phyloP scores from a whole-genome alignment of 1,140 invertebrate genomes.

The Daktulosphaira vitifoliae region DNA sequence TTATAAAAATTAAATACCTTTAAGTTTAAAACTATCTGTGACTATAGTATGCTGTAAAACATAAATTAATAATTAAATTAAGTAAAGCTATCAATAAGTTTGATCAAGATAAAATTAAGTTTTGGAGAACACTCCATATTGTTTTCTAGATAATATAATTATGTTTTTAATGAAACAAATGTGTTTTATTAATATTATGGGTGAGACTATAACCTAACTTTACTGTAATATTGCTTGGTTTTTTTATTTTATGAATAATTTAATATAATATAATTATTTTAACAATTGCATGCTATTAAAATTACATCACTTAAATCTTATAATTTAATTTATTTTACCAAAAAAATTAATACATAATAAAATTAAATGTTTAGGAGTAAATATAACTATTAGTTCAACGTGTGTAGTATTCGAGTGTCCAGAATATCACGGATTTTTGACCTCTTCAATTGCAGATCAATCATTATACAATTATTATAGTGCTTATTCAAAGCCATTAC shows the following conservation, averaged over 20 bases:
- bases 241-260: neutral
- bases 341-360: neutral
- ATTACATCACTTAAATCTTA: neutral
- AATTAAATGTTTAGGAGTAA: neutral
- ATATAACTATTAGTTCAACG: conserved; percentile 37
- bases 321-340: neutral
- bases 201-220: too few species aligned
- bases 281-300: neutral
- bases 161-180: too few species aligned
- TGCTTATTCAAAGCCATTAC: conserved; percentile 36
- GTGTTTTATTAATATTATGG: too few species aligned
- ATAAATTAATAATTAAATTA: too few species aligned
- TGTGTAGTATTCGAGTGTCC: conserved; percentile 39
- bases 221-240: too few species aligned
- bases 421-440: conserved; percentile 36
- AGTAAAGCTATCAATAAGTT: too few species aligned
- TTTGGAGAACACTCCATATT: too few species aligned
- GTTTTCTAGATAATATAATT: too few species aligned
- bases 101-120: too few species aligned
- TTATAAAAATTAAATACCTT: too few species aligned
- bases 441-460: neutral
- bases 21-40: too few species aligned
- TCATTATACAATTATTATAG: conserved; percentile 38
- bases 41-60: too few species aligned
- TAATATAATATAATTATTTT: neutral